Conservation (phyloP, 2,113 vertebrate genomes). For the Mormyrus iriodes region DNA sequence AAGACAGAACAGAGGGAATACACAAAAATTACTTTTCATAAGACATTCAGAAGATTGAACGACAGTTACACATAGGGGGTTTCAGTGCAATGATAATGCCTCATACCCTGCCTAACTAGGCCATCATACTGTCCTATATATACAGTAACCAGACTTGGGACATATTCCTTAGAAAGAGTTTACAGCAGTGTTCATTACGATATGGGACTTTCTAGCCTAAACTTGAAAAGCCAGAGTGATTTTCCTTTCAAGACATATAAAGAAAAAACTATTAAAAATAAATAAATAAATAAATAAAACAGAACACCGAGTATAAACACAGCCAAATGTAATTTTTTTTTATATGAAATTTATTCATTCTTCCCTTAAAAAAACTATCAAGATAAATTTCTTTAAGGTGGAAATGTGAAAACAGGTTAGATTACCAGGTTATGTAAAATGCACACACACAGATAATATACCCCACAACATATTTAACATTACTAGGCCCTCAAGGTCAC, state of each 20-base stretch:
- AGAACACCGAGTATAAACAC: not conserved
- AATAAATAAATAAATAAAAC: not conserved
- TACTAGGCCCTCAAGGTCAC: not conserved
- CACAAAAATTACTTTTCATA: not conserved
- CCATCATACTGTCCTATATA: not conserved
- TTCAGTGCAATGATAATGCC: not conserved
- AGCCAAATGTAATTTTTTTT: not conserved
- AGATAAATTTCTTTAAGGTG: not conserved
- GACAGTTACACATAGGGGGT: not conserved
- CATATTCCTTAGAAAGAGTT: not conserved
- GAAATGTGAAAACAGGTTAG: not conserved
- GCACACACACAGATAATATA: not conserved
- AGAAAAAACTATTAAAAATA: not conserved
- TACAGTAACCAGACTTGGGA: not conserved
- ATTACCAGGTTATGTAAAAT: not conserved
- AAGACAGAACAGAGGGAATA: constrained; percentile 5
- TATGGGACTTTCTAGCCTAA: not conserved
- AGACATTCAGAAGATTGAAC: not conserved
- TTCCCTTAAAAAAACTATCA: not conserved
- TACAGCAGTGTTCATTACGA: not conserved
- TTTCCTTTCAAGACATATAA: not conserved
- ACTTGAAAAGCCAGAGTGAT: not conserved
- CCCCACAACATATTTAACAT: not conserved
- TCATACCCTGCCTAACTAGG: not conserved
- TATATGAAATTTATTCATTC: not conserved